These are phyloP conservation scores for Pipa parva DNA, from an alignment of 2,113 vertebrate species.

Conservation along the genomic window DNA sequence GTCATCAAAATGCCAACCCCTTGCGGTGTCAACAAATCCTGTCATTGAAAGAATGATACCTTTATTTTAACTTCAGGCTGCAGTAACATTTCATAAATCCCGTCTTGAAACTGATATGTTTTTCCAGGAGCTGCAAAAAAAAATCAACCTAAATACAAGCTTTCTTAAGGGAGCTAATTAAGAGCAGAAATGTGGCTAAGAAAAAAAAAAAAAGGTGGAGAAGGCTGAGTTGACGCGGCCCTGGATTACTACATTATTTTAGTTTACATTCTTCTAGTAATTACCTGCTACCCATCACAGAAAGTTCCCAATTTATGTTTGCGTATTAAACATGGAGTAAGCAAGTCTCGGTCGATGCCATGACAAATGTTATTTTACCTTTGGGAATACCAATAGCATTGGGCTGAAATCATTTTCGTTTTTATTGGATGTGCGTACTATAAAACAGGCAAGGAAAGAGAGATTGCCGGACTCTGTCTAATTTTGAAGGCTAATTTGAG, in stretches of 20 bases:
- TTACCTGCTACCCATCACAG: constrained; percentile 4
- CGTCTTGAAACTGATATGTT: background rate
- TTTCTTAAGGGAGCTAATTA: constrained; percentile 19
- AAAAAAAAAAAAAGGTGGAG: constrained; percentile 2
- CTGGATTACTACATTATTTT: constrained; percentile 11
- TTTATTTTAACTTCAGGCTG: background rate
- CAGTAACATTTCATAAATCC: background rate
- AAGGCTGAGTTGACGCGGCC: background rate
- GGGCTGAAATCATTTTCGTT: background rate
- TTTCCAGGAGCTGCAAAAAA: background rate
- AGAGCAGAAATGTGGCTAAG: background rate
- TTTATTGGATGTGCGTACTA: background rate
- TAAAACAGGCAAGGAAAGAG: background rate
- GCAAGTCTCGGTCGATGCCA: background rate
- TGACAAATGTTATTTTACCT: constrained; percentile 7
- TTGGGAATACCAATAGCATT: background rate
- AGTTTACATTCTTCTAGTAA: constrained; percentile 17
- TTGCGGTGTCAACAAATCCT: background rate
- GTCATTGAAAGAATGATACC: background rate
- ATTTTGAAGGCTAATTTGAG: too few relatives aligned
- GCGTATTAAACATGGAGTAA: background rate
- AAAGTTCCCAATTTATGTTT: background rate
- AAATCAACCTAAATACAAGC: constrained; percentile 2
- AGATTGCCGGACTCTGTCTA: too few relatives aligned
- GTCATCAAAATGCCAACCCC: background rate